Evolutionary conservation across 2,113 vertebrate species (phyloP).

Genomic region (Pungitius pungitius): DNA sequence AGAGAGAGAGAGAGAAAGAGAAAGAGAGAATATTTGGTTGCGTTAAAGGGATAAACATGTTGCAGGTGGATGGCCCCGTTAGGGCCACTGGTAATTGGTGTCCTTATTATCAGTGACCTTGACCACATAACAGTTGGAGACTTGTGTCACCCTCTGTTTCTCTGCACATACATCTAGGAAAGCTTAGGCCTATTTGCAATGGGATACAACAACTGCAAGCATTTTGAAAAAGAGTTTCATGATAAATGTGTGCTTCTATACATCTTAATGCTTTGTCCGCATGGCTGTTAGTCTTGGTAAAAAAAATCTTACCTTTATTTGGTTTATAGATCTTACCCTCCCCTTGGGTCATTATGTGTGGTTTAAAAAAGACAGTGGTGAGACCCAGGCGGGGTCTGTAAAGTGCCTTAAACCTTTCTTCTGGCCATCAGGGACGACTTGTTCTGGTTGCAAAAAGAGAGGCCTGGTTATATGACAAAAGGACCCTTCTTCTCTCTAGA

Average conservation of each 20-base stretch:
- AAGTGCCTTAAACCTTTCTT: conserved; percentile 2
- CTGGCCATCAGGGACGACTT: background rate
- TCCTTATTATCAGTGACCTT: conserved; percentile 60
- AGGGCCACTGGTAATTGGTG: conserved; percentile 58
- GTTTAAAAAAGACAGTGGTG: background rate
- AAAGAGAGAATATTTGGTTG: conserved; percentile 12
- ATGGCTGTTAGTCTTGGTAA: background rate
- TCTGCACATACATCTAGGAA: conserved; percentile 46
- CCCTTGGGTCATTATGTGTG: background rate
- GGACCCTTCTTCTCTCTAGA: background rate
- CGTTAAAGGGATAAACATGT: conserved; percentile 40
- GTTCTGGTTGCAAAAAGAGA: background rate
- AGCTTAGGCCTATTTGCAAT: conserved; percentile 36
- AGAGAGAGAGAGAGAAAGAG: background rate
- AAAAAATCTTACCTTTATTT: background rate
- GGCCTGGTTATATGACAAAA: background rate
- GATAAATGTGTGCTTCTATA: conserved; percentile 5
- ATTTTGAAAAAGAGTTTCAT: conserved; percentile 13
- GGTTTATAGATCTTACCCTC: background rate
- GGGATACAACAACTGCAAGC: conserved; percentile 15
- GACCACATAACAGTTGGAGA: conserved; percentile 37
- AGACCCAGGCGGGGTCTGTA: background rate
- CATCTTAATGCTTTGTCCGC: conserved; percentile 8
- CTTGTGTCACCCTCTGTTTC: conserved; percentile 27
- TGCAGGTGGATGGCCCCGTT: conserved; percentile 36